phyloP scores from a whole-genome alignment of 2,113 vertebrate species.

The Actenoides hombroni region DNA sequence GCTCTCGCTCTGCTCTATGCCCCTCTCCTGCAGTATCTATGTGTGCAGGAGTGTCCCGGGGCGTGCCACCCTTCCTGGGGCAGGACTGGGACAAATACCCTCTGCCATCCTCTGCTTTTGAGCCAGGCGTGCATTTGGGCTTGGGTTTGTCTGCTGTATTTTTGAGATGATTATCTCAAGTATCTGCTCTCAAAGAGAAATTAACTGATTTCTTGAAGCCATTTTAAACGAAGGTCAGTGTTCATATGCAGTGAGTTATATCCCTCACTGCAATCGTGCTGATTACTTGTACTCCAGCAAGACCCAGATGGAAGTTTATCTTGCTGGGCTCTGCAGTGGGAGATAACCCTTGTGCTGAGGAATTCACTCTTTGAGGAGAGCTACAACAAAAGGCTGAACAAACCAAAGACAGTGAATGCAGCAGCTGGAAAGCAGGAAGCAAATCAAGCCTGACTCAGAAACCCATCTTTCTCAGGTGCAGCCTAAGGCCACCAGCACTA shows the following conservation, averaged over 20 bases:
- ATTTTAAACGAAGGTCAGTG: background rate
- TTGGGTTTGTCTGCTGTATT: background rate
- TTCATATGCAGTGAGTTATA: background rate
- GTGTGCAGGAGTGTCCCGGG: background rate
- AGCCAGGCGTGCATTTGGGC: background rate
- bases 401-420: background rate
- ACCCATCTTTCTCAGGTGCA: background rate
- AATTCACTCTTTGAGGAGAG: background rate
- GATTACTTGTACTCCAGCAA: background rate
- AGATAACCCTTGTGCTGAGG: background rate
- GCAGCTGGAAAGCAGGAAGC: background rate
- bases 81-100: background rate
- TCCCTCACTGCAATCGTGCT: background rate
- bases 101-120: background rate
- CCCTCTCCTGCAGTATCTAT: rapidly evolving
- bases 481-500: background rate
- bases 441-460: background rate
- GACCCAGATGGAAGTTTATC: background rate
- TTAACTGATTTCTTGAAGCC: background rate
- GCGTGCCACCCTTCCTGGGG: background rate
- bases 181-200: background rate
- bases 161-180: background rate
- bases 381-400: background rate
- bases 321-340: background rate
- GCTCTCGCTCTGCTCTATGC: background rate